phyloP scores from a whole-genome alignment of 2,113 vertebrate genomes.

The Morone chrysops region DNA sequence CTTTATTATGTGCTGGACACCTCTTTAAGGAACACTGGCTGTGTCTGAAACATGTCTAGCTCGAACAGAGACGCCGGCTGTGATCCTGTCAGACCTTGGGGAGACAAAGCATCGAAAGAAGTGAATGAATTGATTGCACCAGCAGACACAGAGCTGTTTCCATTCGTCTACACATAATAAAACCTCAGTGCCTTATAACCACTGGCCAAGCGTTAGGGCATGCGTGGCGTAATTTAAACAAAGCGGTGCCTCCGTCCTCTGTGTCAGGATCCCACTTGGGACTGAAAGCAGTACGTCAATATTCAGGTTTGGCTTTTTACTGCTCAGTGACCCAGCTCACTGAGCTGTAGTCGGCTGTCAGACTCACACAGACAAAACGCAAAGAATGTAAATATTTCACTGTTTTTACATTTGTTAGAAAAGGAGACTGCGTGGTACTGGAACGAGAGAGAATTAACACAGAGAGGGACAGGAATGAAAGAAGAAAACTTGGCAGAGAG shows the following conservation, averaged over 20 bases:
- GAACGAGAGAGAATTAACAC: conserved; percentile 7
- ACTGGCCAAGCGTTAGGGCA: background rate
- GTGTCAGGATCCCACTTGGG: conserved; percentile 11
- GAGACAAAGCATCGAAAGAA: conserved; percentile 9
- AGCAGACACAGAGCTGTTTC: background rate
- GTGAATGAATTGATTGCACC: conserved; percentile 25
- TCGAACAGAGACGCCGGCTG: conserved; percentile 29
- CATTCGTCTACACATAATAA: conserved; percentile 10
- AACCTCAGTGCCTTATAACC: background rate
- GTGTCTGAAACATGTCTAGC: background rate
- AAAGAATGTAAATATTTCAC: conserved; percentile 4
- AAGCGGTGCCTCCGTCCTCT: conserved; percentile 22
- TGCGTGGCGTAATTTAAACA: conserved; percentile 3
- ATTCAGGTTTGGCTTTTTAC: conserved; percentile 26
- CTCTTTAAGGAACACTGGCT: background rate
- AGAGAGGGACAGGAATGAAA: conserved; percentile 14
- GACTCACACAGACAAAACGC: background rate
- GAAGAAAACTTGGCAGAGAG: conserved; percentile 16
- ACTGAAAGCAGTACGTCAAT: conserved; percentile 5
- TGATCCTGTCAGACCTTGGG: conserved; percentile 6
- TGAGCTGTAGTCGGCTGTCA: conserved; percentile 29
- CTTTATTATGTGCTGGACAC: background rate
- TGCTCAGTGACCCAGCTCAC: conserved; percentile 35
- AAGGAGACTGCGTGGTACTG: background rate
- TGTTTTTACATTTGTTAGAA: background rate